Conservation (phyloP, 2,888 invertebrate species). For the Pherbina coryleti region DNA sequence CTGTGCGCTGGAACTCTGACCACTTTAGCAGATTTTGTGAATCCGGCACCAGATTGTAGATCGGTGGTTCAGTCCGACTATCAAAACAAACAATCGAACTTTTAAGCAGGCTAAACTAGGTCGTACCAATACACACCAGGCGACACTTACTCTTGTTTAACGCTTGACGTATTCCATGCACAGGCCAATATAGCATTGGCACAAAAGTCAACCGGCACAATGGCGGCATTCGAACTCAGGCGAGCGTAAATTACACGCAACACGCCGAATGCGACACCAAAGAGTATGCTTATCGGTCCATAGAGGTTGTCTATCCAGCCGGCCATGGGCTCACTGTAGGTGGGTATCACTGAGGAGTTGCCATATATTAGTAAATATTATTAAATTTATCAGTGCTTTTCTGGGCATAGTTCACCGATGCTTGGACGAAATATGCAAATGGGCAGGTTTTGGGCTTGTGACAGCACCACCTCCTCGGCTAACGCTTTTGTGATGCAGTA, state of each 20-base stretch:
- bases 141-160: not conserved
- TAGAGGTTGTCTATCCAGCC: slow-evolving; percentile 81
- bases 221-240: slow-evolving; percentile 60
- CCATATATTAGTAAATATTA: not conserved
- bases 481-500: slow-evolving; percentile 81
- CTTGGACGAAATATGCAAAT: slow-evolving; percentile 78
- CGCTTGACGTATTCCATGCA: slow-evolving; percentile 68
- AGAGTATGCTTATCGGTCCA: slow-evolving; percentile 71
- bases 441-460: slow-evolving; percentile 74
- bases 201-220: slow-evolving; percentile 71
- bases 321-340: slow-evolving; percentile 71
- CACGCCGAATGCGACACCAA: slow-evolving; percentile 74
- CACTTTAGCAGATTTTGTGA: slow-evolving; percentile 84
- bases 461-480: slow-evolving; percentile 75
- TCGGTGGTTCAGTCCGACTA: slow-evolving; percentile 48
- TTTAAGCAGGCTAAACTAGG: not conserved
- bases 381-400: not conserved
- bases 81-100: not conserved
- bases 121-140: not conserved
- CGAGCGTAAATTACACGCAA: slow-evolving; percentile 68
- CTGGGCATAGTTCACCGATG: slow-evolving; percentile 71
- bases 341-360: slow-evolving; percentile 66
- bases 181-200: slow-evolving; percentile 69
- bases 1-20: slow-evolving; percentile 74
- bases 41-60: slow-evolving; percentile 88